Percentiles rank a stretch among this genome's conserved stretches.
Evolutionary conservation across 2,797 vertebrate genomes (phyloP).

Genomic region (Mormyrus proboscirostris): DNA sequence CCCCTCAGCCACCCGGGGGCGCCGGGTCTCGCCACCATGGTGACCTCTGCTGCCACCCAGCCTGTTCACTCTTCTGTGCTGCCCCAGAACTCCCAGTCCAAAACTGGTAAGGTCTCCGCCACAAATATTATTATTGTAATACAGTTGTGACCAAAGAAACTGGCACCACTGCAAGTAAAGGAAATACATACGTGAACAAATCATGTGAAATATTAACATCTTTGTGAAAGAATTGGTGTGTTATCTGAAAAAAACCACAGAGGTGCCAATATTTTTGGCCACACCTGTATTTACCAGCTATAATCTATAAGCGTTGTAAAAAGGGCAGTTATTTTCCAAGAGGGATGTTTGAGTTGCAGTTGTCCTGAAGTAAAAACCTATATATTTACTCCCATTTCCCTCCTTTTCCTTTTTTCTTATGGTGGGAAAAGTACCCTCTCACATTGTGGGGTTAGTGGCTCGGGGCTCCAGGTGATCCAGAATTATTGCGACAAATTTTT

Average conservation of each 20-base stretch:
- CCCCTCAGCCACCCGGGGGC: conserved; percentile 51
- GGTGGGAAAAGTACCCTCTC: background rate
- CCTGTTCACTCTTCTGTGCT: conserved; percentile 45
- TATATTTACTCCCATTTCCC: background rate
- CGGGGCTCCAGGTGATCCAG: background rate
- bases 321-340: background rate
- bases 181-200: background rate
- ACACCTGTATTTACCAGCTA: background rate
- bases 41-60: conserved; percentile 54
- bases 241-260: background rate
- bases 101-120: conserved; percentile 56
- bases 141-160: background rate
- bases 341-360: background rate
- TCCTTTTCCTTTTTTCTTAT: background rate
- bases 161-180: background rate
- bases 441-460: background rate
- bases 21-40: conserved; percentile 60
- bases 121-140: background rate
- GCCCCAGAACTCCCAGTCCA: conserved; percentile 46
- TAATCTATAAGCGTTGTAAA: background rate
- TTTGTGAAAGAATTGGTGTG: background rate
- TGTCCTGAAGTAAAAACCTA: background rate
- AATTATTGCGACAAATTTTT: background rate
- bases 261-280: background rate
- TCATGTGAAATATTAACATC: background rate